These are phyloP conservation scores for Melanerpes aurifrons DNA, from an alignment of 2,113 vertebrate species.

Conservation along the genomic window DNA sequence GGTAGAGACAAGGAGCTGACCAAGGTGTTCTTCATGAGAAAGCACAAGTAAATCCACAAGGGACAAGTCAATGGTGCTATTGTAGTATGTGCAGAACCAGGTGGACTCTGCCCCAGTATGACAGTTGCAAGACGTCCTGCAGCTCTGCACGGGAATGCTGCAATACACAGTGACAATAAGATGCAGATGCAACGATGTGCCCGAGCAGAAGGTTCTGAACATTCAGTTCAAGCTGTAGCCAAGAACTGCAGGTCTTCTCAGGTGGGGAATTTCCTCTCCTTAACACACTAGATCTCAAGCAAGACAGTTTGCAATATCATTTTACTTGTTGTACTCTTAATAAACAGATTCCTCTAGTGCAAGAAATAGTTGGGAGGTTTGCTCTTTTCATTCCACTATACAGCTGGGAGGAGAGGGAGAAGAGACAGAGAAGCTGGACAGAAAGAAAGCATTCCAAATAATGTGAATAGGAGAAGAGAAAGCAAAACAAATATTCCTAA, in stretches of 20 bases:
- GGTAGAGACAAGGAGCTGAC: not conserved
- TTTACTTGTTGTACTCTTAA: not conserved
- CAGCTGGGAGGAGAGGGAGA: not conserved
- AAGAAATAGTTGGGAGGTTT: not conserved
- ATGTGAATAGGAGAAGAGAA: not conserved
- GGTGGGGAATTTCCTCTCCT: not conserved
- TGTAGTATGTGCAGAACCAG: not conserved
- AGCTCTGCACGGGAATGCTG: not conserved
- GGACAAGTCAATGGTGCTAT: not conserved
- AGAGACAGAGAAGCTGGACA: not conserved
- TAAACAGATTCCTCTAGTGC: not conserved
- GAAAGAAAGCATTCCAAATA: not conserved
- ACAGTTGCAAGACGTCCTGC: not conserved
- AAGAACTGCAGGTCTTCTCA: not conserved
- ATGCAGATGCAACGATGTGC: not conserved
- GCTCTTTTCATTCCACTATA: not conserved
- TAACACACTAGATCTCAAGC: not conserved
- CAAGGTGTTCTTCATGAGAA: not conserved
- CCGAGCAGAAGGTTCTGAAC: not conserved
- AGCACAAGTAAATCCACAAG: not conserved
- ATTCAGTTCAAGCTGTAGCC: not conserved
- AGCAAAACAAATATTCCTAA: not conserved
- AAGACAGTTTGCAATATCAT: not conserved
- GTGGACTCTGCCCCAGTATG: not conserved
- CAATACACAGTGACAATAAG: accelerated